These are phyloP conservation scores for Coregonus clupeaformis DNA, from an alignment of 2,113 vertebrate species.

Conservation along the genomic window DNA sequence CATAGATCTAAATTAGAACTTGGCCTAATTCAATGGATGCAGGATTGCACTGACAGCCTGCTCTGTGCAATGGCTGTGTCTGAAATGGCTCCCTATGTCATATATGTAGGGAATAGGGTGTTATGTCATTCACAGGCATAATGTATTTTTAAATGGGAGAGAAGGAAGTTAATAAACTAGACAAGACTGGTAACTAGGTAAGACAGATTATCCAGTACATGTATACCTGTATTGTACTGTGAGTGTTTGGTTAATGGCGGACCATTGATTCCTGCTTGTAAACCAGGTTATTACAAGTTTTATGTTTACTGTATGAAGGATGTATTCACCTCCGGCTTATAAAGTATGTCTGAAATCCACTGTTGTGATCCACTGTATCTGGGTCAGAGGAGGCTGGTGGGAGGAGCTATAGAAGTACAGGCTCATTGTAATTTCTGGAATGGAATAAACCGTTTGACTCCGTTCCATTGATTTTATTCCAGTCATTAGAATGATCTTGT, in stretches of 20 bases:
- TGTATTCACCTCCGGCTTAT: too few species aligned
- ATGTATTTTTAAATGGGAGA: not conserved
- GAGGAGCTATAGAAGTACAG: too few species aligned
- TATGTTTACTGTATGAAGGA: too few species aligned
- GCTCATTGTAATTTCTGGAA: not conserved
- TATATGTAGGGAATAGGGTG: not conserved
- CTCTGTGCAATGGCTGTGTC: slow-evolving; percentile 15
- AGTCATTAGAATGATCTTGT: not conserved
- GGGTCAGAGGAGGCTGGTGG: too few species aligned
- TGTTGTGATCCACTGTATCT: too few species aligned
- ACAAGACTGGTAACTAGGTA: not conserved
- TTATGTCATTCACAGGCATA: not conserved
- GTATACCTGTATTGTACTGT: too few species aligned
- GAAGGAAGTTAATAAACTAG: not conserved
- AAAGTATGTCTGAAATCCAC: too few species aligned
- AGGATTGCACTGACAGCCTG: slow-evolving; percentile 33
- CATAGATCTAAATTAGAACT: slow-evolving; percentile 43
- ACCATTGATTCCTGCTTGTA: too few species aligned
- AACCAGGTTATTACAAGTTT: too few species aligned
- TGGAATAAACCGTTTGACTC: too few species aligned
- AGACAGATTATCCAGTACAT: not conserved
- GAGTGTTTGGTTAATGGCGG: too few species aligned
- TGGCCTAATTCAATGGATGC: slow-evolving; percentile 50
- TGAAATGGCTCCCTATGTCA: not conserved
- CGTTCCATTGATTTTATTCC: too few species aligned